Evolutionary conservation across 1,140 invertebrate genomes (phyloP), one percentile per base, ranked within the genome.

Genomic region (Neodiprion virginianus): DNA sequence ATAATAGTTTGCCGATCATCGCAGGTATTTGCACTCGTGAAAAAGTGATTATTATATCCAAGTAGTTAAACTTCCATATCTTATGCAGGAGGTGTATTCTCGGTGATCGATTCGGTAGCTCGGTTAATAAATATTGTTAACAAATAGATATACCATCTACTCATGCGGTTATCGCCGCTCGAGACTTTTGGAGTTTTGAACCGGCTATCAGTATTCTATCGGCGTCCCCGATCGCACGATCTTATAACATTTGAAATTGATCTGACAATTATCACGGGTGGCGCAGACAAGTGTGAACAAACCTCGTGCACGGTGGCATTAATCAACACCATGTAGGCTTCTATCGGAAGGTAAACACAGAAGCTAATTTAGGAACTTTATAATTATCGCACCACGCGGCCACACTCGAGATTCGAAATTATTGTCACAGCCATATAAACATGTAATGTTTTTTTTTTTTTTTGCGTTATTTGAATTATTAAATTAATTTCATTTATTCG

Each of bases 1-100:
- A 77, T 12, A 85, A 65, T 74, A 85, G 70, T 84, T 86, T 88
- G 82, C 80, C 82, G 73, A 84, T 84, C 87, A 88, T 88, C 82
- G 84, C 87, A 87, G 79, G 79, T 77, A 74, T 76, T 73, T 80
- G 71, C 48, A 77, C 76, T 61, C 8, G 53, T 8, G 53, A 17
- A 61, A 17, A 17, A 61, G 11, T 12, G 11, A 12, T 12, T 14
- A 61, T 12, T 14, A 61, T 17, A 8, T 17, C 11, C 7, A 17
- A 14, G 53, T 17, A 14, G 11, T 17, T 61, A 61, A 61, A 61
- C 53, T 61, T 17, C 53, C 53, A 61, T 61, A 17, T 61, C n/a
- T 61, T 14, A 61, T 61, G 11, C 53, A 61, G 53, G 11, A 61
- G n/a, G 53, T 61, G 53, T 61, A 14, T 61, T 17, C 53, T 12